Base-by-base conservation (phyloP, 2,888 invertebrate species). In the Ormia ochracea region DNA sequence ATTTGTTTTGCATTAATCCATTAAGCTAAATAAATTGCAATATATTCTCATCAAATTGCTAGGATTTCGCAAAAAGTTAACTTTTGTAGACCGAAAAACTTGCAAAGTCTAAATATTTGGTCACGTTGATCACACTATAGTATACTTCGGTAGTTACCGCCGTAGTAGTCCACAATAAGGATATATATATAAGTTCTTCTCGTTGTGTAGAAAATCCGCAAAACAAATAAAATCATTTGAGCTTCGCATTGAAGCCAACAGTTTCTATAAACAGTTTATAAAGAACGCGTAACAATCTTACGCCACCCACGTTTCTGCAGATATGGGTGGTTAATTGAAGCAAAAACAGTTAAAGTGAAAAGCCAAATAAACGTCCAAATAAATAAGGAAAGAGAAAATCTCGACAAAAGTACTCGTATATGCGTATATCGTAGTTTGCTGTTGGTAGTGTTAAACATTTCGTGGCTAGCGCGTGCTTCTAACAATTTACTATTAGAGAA, bases 151-250 rank as follows among this genome's bases (percentile, higher is more conserved):
- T 31, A 31, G 17, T 41, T 17, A 66, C 45, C 59, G 31, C 26
- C 21, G 26, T 12, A 21, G 45, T 23, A 1, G 12, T 38, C 28
- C 38, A 21, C 65, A 65, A 48, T 65, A 21, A 74, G 12, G 58
- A 56, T n/a, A n/a, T n/a, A n/a, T n/a, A n/a, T 65, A 38, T 65
- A 73, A 19, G 28, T 73, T 43, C 21, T 52, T 28, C 63, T 69
- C 69, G 45, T 54, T 54, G 21, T 52, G 28, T 28, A 41, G 54
- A 65, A 54, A 76, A 69, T 69, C 48, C 69, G 69, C 76, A 26
- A 63, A 76, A 63, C 68, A 48, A 76, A 80, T 80, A 80, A 76
- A 80, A 80, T 76, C 80, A 76, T 80, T 80, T 76, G 80, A 80
- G 76, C 80, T 80, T 72, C 54, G 80, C 76, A 76, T 75, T 76